phyloP scores from a whole-genome alignment of 2,888 invertebrate species.

The Ennomos fuscantarius region DNA sequence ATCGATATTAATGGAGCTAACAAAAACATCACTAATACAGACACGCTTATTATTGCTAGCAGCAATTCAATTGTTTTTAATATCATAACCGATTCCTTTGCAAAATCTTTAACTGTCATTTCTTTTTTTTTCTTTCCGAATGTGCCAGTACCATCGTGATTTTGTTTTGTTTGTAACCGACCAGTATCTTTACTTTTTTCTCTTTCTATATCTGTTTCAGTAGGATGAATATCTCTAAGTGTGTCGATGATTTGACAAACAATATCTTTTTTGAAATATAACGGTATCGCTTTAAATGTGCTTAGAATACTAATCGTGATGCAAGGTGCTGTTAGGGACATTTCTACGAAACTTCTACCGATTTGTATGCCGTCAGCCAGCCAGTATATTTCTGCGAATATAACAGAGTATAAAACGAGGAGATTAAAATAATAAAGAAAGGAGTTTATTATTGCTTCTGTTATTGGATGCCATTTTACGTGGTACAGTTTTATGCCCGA shows the following conservation, averaged over 20 bases:
- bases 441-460: constrained; percentile 41
- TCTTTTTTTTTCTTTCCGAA: constrained; percentile 1
- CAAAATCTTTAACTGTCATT: constrained; percentile 41
- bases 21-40: constrained; percentile 54
- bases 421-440: constrained; percentile 54
- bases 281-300: constrained; percentile 52
- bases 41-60: constrained; percentile 39
- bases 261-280: constrained; percentile 50
- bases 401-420: constrained; percentile 53
- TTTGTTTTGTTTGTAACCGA: constrained; percentile 3
- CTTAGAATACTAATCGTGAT: constrained; percentile 55
- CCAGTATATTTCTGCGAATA: constrained; percentile 60
- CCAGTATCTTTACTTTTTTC: constrained; percentile 9
- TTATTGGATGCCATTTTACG: constrained; percentile 22
- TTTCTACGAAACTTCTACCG: constrained; percentile 56
- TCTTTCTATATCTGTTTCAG: constrained; percentile 27
- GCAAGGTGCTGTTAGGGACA: constrained; percentile 60
- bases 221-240: constrained; percentile 57
- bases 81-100: constrained; percentile 47
- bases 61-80: constrained; percentile 48
- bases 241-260: constrained; percentile 49
- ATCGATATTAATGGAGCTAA: constrained; percentile 54
- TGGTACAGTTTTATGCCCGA: constrained; percentile 56
- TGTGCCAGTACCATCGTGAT: neutral
- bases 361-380: constrained; percentile 52